Conservation (phyloP, 2,888 invertebrate genomes). For the Parasteatoda lunata region DNA sequence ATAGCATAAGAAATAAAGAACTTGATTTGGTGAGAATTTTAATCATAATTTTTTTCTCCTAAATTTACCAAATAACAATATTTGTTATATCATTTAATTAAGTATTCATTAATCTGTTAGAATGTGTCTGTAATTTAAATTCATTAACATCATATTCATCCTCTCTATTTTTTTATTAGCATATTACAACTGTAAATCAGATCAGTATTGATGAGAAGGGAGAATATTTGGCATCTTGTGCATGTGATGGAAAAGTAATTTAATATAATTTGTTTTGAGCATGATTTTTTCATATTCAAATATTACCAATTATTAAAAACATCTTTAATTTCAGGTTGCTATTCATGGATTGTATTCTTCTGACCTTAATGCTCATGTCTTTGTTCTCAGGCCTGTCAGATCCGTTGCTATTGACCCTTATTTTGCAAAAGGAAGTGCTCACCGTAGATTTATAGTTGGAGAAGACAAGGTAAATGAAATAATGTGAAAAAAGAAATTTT, state of each 20-base stretch:
- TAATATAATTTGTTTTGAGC: not conserved
- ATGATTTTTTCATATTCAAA: not conserved
- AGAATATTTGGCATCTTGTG: slow-evolving; percentile 85
- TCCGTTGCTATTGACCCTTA: slow-evolving; percentile 89
- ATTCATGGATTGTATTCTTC: slow-evolving; percentile 90
- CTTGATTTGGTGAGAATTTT: slow-evolving; percentile 77
- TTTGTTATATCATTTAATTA: no score
- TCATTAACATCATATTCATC: not conserved
- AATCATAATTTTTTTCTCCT: not conserved
- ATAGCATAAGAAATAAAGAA: slow-evolving; percentile 83
- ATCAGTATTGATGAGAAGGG: slow-evolving; percentile 93
- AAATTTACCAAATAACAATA: not conserved
- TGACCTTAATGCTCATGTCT: slow-evolving; percentile 86
- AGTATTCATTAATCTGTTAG: no score
- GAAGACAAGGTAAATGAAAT: slow-evolving; percentile 74
- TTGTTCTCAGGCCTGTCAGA: slow-evolving; percentile 87
- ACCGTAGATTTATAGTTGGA: slow-evolving; percentile 89
- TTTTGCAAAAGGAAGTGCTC: slow-evolving; percentile 84
- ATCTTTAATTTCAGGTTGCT: slow-evolving; percentile 78
- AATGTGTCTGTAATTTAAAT: not conserved
- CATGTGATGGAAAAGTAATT: slow-evolving; percentile 87
- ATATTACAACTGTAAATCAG: slow-evolving; percentile 93
- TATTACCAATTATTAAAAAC: not conserved
- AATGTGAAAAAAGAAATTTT: no score
- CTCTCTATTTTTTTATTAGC: slow-evolving; percentile 74